Base-by-base conservation (phyloP, 2,797 vertebrate species). In the Peromyscus eremicus region DNA sequence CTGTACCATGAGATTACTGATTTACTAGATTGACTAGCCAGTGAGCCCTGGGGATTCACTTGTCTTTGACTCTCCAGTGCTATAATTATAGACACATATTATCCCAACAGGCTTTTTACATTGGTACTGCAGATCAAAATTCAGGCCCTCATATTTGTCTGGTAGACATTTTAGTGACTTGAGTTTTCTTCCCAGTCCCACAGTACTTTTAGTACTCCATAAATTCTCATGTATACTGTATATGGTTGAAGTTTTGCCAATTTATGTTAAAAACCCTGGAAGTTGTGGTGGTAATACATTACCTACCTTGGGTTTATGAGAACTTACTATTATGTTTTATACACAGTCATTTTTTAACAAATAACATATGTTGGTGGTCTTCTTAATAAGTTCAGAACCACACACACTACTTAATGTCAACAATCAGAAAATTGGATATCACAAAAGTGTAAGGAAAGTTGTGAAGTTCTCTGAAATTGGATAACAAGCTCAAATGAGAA, bases 401-500 rank as follows among this genome's bases (percentile, higher is more conserved):
- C 23, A 60, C 7, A 73, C 5, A 43, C 9, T 17, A 43, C 52
- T 71, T 73, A 46, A 80, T 86, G 7, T 71, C 37, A 83, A 32
- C 4, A 37, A 85, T 43, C 11, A 93, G 29, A 86, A 66, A 91
- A 21, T 27, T 88, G 49, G 23, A 17, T 19, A 12, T 25, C 27
- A 73, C 2, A 37, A 73, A 92, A 5, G 14, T 62, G 76, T 6
- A 55, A 49, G 32, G 11, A 89, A 96, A 94, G 37, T 2, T 62
- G 6, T 55, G 27, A 84, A 90, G 29, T 14, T 37, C 27, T 81
- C 29, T 89, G n/a, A 64, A 96, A 91, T 79, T 40, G n/a, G 37
- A 19, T 66, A 27, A 82, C 13, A 82, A 82, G 16, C 6, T 75
- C 27, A 93, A 14, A 32, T 0, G 32, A 94, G 27, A 79, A 60